Evolutionary conservation across 2,113 vertebrate genomes (phyloP).

Genomic region (Tragelaphus buxtoni): DNA sequence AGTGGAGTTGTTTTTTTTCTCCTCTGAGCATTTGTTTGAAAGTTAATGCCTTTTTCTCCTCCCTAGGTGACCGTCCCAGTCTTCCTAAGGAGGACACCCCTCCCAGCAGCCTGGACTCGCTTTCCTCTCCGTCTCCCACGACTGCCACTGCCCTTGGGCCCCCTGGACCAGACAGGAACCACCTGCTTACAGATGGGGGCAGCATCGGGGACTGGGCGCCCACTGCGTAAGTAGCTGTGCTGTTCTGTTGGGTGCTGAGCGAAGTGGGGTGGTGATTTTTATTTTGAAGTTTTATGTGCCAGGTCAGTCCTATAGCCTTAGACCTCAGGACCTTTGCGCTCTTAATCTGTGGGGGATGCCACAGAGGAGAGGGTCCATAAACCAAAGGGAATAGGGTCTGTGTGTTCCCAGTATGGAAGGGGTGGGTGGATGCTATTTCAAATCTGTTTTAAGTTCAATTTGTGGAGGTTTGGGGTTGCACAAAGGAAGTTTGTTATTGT

Average conservation of each 20-base stretch:
- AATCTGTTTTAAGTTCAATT: not conserved
- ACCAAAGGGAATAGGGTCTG: not conserved
- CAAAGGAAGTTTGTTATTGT: not conserved
- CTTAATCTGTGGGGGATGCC: not conserved
- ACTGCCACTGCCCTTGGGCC: constrained; percentile 77
- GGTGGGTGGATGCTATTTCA: not conserved
- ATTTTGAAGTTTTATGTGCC: not conserved
- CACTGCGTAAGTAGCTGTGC: constrained; percentile 73
- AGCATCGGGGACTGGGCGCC: constrained; percentile 77
- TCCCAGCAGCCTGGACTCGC: constrained; percentile 91
- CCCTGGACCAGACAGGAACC: constrained; percentile 80
- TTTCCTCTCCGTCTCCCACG: constrained; percentile 92
- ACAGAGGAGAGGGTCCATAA: not conserved
- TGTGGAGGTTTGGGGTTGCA: not conserved
- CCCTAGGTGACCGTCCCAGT: constrained; percentile 78
- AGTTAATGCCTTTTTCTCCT: not conserved
- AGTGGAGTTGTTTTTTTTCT: not conserved
- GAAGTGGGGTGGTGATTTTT: not conserved
- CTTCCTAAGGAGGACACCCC: constrained; percentile 86
- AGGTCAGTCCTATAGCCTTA: not conserved
- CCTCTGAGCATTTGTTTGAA: constrained; percentile 32
- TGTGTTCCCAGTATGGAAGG: not conserved
- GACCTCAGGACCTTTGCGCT: not conserved
- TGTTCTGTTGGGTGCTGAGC: not conserved
- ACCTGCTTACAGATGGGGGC: constrained; percentile 72